Conservation (phyloP, 2,797 vertebrate species). For the Rhabdomys pumilio region DNA sequence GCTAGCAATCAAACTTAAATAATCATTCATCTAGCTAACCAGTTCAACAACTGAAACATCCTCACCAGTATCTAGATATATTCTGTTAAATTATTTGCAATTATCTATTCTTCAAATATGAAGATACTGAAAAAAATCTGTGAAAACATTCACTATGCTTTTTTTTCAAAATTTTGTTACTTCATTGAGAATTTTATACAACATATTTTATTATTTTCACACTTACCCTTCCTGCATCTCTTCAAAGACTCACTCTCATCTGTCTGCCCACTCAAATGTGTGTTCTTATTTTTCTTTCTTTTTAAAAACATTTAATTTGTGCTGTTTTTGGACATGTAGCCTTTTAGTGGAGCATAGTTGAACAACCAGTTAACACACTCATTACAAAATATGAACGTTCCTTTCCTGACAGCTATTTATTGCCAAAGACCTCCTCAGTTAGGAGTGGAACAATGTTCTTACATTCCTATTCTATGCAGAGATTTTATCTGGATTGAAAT, state of each 20-base stretch:
- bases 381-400: neutral
- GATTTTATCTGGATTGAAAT: neutral
- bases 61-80: neutral
- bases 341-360: neutral
- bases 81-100: neutral
- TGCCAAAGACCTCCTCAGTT: neutral
- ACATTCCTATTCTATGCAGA: too few relatives aligned
- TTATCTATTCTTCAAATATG: neutral
- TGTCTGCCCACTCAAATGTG: neutral
- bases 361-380: fast-evolving
- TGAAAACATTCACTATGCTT: neutral
- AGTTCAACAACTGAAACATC: neutral
- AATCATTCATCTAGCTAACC: neutral
- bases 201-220: neutral
- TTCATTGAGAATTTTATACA: neutral
- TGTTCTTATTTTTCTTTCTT: neutral
- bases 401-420: neutral
- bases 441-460: too few relatives aligned
- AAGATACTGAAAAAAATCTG: neutral
- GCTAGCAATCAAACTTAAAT: neutral
- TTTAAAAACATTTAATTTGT: neutral
- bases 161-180: neutral
- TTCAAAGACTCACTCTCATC: neutral
- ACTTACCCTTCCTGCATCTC: neutral
- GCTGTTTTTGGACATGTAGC: neutral